phyloP scores from a whole-genome alignment of 2,113 vertebrate genomes.

The Callipepla californica region DNA sequence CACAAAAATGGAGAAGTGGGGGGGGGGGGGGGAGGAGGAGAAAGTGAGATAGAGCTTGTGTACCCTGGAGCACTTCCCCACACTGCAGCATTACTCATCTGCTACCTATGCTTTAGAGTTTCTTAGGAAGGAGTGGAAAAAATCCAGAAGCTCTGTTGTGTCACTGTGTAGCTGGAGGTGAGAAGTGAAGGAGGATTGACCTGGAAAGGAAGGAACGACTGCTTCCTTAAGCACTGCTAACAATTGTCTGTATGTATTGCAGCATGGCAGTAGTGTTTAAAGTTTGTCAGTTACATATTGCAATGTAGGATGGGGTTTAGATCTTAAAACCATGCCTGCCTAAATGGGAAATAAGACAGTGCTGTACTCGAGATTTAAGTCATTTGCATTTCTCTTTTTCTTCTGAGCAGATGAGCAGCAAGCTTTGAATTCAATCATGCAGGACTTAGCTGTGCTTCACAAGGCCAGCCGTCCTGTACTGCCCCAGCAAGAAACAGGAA shows the following conservation, averaged over 20 bases:
- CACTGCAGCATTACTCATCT: background rate
- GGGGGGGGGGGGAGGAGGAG: background rate
- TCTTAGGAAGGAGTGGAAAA: background rate
- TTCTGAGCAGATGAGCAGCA: constrained; percentile 87
- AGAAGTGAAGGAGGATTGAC: background rate
- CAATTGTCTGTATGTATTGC: background rate
- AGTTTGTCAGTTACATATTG: background rate
- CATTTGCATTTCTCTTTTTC: background rate
- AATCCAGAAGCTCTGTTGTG: background rate
- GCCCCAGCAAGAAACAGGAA: constrained; percentile 88
- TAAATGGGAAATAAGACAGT: background rate
- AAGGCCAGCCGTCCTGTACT: constrained; percentile 92
- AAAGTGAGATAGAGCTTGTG: background rate
- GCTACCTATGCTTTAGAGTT: background rate
- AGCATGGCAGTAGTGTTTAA: background rate
- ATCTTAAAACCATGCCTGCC: background rate
- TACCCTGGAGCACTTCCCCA: background rate
- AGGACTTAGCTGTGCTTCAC: constrained; percentile 97
- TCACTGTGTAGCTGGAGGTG: background rate
- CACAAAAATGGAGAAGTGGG: background rate
- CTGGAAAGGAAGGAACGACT: background rate
- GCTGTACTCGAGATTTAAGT: background rate
- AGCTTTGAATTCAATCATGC: constrained; percentile 98
- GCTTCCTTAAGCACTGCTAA: background rate
- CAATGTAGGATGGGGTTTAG: background rate